Base-by-base conservation (phyloP, 2,888 invertebrate genomes). In the Drosophila meridiana region DNA sequence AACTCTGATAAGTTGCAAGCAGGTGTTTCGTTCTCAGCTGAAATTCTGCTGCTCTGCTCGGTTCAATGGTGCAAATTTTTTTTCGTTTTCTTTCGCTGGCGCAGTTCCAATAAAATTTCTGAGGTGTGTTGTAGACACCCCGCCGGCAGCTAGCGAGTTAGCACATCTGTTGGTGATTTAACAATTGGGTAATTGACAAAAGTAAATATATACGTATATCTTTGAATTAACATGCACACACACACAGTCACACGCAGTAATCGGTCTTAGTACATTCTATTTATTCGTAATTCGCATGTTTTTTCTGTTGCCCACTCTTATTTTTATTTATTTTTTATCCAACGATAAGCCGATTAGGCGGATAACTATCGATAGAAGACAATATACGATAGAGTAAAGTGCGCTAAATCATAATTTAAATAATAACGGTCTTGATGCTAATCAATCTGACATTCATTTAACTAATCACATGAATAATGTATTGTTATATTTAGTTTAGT, bases 41-140 rank as follows among this genome's bases (percentile, higher is more conserved):
- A 59, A 74, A 55, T 65, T 65, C 45, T 45, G 67, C 59, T 36
- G 11, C 69, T 26, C 59, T 74, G 71, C 86, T 78, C 75, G 62
- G 76, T 85, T 85, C 82, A 86, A 82, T 75, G 80, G 67, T 68
- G 73, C 45, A 61, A 42, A 53, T 47, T 28, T 60, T 20, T 48
- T 73, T 83, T 52, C 13, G 20, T 20, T 58, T 32, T 30, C 42
- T 70, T 89, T 30, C 28, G 38, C 30, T 56, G 89, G 83, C 89
- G 57, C 38, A 53, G 43, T 32, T 53, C 89, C 83, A 89, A 87
- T 30, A 38, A 58, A 48, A 36, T 38, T 28, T 28, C 26, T 28
- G 26, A 65, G 60, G 52, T 66, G 26, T 55, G 40, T 76, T 57
- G 73, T 43, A 30, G 36, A 34, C 40, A 34, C 57, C 53, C 48